Base-by-base conservation (phyloP, 2,113 vertebrate species). In the Microcebus tavaratra region DNA sequence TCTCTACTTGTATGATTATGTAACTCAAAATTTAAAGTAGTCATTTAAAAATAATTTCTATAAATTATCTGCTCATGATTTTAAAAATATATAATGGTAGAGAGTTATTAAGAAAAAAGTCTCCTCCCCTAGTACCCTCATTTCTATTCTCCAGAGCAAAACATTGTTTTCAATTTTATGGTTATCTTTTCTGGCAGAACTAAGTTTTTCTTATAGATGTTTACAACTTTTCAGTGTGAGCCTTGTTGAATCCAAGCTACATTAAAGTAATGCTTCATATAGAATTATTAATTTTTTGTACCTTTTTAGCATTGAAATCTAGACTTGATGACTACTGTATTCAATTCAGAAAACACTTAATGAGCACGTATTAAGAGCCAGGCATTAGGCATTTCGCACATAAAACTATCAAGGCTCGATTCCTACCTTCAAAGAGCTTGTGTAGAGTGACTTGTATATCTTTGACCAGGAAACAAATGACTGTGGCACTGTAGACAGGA, bases 401-500 rank as follows among this genome's bases (percentile, higher is more conserved):
- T 48, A 92, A 90, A 89, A 55, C 59, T 65, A 36, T 10, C 63
- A 83, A 80, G 27, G 34, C 36, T 94, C 23, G 8, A 89, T 91
- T 67, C 39, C 65, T 91, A 29, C 8, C 27, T 82, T 45, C 36
- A 59, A 80, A 91, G 18, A 11, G 12, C 39, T 92, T 9, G 2
- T 9, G 1, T 34, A 85, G 18, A 76, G 31, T 81, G 73, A 81
- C 45, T 94, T 88, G n/a, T n/a, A 50, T 85, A 65, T 92, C 83
- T 93, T 53, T 76, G 82, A 84, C 55, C 42, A 79, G 68, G 25
- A 94, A 93, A 88, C 85, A 73, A 75, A 89, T 78, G 29, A 83
- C 29, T 75, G 23, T 50, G n/a, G 34, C 20, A 1, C 25, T 65
- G n/a, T 61, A 96, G 94, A 96, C 88, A 97, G 84, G 94, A 97